These are phyloP conservation scores for Thalassarche chlororhynchos DNA, from an alignment of 2,113 vertebrate genomes.

Conservation along the genomic window DNA sequence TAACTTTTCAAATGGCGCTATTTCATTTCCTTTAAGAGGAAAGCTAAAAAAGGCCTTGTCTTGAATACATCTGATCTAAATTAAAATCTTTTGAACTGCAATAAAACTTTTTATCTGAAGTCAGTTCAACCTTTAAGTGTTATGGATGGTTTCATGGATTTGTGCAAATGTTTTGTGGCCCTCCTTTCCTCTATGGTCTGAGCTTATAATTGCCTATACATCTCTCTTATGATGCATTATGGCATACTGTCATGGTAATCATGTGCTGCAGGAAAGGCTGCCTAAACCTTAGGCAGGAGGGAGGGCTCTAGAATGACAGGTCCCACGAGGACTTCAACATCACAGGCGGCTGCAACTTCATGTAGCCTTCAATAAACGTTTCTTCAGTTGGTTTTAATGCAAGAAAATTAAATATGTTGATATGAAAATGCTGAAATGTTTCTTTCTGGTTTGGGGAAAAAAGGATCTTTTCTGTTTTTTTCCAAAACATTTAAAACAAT, in stretches of 20 bases:
- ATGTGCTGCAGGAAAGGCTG: not conserved
- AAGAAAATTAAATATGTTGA: not conserved
- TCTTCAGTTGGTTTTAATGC: not conserved
- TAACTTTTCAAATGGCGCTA: not conserved
- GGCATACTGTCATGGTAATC: not conserved
- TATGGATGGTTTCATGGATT: not conserved
- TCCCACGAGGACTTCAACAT: not conserved
- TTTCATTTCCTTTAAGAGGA: not conserved
- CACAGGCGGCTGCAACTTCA: not conserved
- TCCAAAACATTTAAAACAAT: not conserved
- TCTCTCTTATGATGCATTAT: not conserved
- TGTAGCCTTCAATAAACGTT: not conserved
- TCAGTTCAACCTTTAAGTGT: not conserved
- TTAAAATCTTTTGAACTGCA: not conserved
- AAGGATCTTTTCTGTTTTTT: rapidly evolving
- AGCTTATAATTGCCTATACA: not conserved
- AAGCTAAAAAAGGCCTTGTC: not conserved
- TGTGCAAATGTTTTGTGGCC: not conserved
- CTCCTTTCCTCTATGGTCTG: not conserved
- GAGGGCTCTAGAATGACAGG: not conserved
- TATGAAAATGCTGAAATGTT: not conserved
- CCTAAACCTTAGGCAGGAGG: not conserved
- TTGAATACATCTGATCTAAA: not conserved
- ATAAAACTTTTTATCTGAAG: not conserved
- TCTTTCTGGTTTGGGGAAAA: not conserved